Conservation (phyloP, 2,113 vertebrate genomes). For the Triplophysa rosa region DNA sequence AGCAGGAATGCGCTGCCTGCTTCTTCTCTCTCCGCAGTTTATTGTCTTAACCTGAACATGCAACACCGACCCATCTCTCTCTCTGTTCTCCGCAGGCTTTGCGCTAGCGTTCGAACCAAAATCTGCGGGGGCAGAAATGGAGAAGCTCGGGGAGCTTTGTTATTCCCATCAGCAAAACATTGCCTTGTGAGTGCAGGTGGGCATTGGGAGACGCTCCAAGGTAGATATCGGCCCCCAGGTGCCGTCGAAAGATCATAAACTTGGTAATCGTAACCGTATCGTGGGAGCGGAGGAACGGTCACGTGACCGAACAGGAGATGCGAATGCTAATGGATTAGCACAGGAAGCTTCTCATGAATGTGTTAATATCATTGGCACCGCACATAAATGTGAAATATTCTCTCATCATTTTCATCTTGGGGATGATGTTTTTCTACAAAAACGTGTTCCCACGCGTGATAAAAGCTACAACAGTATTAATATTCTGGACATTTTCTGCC, state of each 20-base stretch:
- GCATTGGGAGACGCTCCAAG: conserved; percentile 50
- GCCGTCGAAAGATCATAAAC: not conserved
- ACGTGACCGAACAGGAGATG: not conserved
- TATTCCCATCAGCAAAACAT: conserved; percentile 59
- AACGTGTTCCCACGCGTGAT: not conserved
- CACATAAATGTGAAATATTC: not conserved
- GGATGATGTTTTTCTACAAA: not conserved
- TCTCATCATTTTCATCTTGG: conserved; percentile 1
- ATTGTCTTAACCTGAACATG: conserved; percentile 62
- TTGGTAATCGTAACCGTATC: conserved; percentile 30
- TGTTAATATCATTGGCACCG: not conserved
- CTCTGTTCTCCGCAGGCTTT: conserved; percentile 48
- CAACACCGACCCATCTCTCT: conserved; percentile 47
- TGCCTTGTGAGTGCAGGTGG: conserved; percentile 62
- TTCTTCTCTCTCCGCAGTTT: conserved; percentile 43
- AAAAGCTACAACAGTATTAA: conserved; percentile 2
- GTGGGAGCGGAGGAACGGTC: not conserved
- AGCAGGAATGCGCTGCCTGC: conserved; percentile 57
- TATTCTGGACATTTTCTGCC: not conserved
- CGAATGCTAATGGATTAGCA: not conserved
- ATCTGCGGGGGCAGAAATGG: conserved; percentile 58
- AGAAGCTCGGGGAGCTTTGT: conserved; percentile 53
- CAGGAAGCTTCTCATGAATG: not conserved
- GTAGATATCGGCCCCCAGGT: conserved; percentile 42
- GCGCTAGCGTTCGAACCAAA: conserved; percentile 59